phyloP scores from a whole-genome alignment of 2,888 invertebrate genomes.

The Arge pagana region DNA sequence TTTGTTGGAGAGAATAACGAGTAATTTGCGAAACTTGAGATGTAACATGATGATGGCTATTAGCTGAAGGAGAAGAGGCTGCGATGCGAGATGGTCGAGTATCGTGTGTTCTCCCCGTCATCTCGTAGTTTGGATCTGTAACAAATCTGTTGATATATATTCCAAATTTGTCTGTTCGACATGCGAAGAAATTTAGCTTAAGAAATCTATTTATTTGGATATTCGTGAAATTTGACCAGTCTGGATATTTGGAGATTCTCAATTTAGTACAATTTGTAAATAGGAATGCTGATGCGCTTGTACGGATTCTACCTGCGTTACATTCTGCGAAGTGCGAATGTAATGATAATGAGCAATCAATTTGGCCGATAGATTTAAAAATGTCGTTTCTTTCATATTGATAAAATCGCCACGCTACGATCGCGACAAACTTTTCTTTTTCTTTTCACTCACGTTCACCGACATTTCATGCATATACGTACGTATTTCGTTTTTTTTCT shows the following conservation, averaged over 20 bases:
- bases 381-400: neutral
- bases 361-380: neutral
- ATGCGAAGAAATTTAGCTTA: too few relatives aligned
- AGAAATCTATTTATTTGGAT: constrained; percentile 1
- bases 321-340: neutral
- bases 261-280: constrained; percentile 2
- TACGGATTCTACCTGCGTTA: neutral
- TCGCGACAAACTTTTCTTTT: neutral
- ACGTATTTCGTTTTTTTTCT: neutral
- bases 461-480: neutral
- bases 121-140: too few relatives aligned
- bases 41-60: too few relatives aligned
- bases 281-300: neutral
- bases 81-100: too few relatives aligned
- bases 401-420: neutral
- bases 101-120: too few relatives aligned
- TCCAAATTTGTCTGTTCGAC: too few relatives aligned
- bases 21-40: too few relatives aligned
- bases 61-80: too few relatives aligned
- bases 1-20: too few relatives aligned
- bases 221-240: neutral
- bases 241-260: neutral
- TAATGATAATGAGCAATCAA: neutral
- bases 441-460: neutral
- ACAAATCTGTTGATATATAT: too few relatives aligned